Evolutionary conservation across 2,797 vertebrate species (phyloP).

Genomic region (Amblyopsis hoosieri): DNA sequence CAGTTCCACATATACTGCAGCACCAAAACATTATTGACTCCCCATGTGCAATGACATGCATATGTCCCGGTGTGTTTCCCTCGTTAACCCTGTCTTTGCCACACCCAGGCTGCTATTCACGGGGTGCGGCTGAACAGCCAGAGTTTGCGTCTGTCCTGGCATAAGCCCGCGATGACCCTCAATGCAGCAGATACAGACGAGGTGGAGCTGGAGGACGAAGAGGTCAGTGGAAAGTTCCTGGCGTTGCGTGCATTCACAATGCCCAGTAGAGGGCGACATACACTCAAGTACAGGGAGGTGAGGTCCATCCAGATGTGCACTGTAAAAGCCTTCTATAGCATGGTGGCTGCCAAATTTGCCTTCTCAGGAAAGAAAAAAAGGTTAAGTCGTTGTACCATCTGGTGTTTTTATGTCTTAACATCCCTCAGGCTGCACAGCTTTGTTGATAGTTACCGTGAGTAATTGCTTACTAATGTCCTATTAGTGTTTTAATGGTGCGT

Average conservation of each 20-base stretch:
- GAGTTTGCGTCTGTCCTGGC: conserved; percentile 90
- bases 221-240: conserved; percentile 79
- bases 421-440: not conserved
- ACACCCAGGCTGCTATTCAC: conserved; percentile 87
- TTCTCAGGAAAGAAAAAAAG: too few species aligned
- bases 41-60: too few species aligned
- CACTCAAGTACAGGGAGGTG: too few species aligned
- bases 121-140: conserved; percentile 90
- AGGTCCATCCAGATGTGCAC: too few species aligned
- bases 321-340: too few species aligned
- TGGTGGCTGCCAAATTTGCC: too few species aligned
- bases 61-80: not conserved
- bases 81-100: not conserved
- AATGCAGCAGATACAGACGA: conserved; percentile 84
- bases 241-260: not conserved
- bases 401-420: not conserved
- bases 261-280: too few species aligned
- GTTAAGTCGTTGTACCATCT: too few species aligned
- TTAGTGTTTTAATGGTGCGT: not conserved
- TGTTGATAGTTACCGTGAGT: not conserved
- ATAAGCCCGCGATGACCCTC: conserved; percentile 81
- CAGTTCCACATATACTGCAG: too few species aligned
- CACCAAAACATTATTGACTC: too few species aligned
- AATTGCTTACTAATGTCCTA: not conserved
- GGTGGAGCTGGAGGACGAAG: conserved; percentile 91